Evolutionary conservation across 2,113 vertebrate species (phyloP), one percentile per base, ranked within the genome.

Genomic region (Pungitius pungitius): DNA sequence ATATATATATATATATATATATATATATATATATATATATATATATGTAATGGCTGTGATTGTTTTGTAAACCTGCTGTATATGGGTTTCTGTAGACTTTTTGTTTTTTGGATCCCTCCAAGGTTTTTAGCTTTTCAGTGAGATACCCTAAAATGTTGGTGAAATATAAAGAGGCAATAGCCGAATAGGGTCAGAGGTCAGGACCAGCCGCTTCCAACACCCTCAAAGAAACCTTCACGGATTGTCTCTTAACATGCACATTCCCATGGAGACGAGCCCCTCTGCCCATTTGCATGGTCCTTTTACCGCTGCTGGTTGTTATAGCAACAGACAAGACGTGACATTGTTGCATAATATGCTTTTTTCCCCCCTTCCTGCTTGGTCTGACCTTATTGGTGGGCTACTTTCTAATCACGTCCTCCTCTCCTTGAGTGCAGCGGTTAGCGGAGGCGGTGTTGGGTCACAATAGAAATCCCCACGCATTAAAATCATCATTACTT

Each of bases 281-380:
- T 69, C 40, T 64, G 80, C 68, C 88, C 49, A 76, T 90, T 88
- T 75, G 72, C 78, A 63, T 43, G 71, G 78, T 75, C 67, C 60
- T 82, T 75, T 79, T 75, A 76, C 84, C 64, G 30, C 77, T 70
- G 84, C 69, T 64, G 43, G 92, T 93, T 90, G 92, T 90, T 87
- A 89, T 92, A 83, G 91, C 89, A 92, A 93, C 89, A 87, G 85
- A 87, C 87, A 69, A 66, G 75, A 91, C 81, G 87, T 89, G 87
- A 88, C 82, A 78, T 82, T 78, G 77, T 86, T 90, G 81, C 63
- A 77, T 87, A 86, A 88, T 70, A 40, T 69, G 56, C 70, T 79
- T 76, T 85, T 75, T 84, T 76, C 43, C 20, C 39, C 11, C 81
- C 75, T 73, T 64, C n/a, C 24, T 64, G 20, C 24, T 74, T 8